These are phyloP conservation scores for Leptinotarsa defecta DNA, from an alignment of 1,140 invertebrate genomes.

Conservation along the genomic window DNA sequence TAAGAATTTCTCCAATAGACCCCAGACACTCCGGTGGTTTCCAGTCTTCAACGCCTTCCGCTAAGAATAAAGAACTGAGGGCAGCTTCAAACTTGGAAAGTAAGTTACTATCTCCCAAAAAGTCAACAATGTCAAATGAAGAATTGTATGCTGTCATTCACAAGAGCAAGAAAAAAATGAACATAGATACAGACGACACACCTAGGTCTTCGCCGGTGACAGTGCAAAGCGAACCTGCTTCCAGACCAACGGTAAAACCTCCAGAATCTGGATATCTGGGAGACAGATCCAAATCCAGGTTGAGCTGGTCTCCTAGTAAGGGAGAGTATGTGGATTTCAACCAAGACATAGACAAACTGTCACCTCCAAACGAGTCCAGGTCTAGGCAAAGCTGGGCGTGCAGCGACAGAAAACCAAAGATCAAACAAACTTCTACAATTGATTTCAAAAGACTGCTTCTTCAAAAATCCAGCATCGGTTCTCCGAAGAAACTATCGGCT, in stretches of 20 bases:
- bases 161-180: constrained; percentile 75
- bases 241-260: constrained; percentile 55
- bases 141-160: constrained; percentile 78
- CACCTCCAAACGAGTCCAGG: constrained; percentile 45
- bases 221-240: constrained; percentile 57
- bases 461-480: constrained; percentile 65
- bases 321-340: constrained; percentile 53
- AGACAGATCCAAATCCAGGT: constrained; percentile 55
- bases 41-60: constrained; percentile 66
- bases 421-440: constrained; percentile 68
- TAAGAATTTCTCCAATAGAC: constrained; percentile 68
- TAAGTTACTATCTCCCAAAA: constrained; percentile 65
- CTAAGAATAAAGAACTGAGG: constrained; percentile 52
- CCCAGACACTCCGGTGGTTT: constrained; percentile 60
- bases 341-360: constrained; percentile 47
- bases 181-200: constrained; percentile 64
- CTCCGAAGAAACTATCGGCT: constrained; percentile 70
- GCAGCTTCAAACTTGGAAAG: constrained; percentile 49
- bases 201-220: constrained; percentile 62
- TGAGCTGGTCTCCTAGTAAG: constrained; percentile 62
- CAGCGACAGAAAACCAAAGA: constrained; percentile 53
- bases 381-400: constrained; percentile 59
- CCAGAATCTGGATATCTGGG: constrained; percentile 64
- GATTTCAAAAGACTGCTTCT: constrained; percentile 83
- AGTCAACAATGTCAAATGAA: constrained; percentile 76